A percentile compares a stretch with the other conserved stretches of the same genome.
Conservation (phyloP, 92 coral and sea anemone genomes). For the Parazoanthus darwini region DNA sequence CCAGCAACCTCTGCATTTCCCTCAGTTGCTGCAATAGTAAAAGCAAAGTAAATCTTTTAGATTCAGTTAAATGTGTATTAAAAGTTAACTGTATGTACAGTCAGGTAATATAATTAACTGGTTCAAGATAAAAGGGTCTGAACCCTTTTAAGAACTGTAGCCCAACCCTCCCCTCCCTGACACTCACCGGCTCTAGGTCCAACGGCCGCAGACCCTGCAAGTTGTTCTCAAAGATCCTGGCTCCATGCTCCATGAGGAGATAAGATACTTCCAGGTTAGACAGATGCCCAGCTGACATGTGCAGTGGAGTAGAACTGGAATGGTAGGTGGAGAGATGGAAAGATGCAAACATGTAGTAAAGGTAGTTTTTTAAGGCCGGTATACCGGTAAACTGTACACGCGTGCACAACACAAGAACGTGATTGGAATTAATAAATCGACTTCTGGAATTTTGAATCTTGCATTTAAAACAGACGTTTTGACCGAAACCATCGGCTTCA, state of each 20-base stretch:
- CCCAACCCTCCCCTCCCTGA: neutral
- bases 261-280: constrained; percentile 91
- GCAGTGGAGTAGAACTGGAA: constrained; percentile 91
- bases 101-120: neutral
- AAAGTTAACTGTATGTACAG: too few species aligned
- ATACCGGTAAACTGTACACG: too few species aligned
- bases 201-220: constrained; percentile 92
- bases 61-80: too few species aligned
- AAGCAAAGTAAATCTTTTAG: neutral
- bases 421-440: too few species aligned
- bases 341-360: neutral
- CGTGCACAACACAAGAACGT: too few species aligned
- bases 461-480: too few species aligned
- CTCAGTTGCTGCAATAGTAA: constrained; percentile 67
- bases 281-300: constrained; percentile 90
- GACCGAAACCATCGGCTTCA: too few species aligned
- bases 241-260: constrained; percentile 96
- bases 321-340: neutral
- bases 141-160: too few species aligned
- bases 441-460: too few species aligned
- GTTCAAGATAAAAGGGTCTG: neutral
- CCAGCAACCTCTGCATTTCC: constrained; percentile 95
- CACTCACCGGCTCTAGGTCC: constrained; percentile 85
- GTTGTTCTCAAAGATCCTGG: constrained; percentile 89
- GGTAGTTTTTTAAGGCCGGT: too few species aligned